Evolutionary conservation across 2,888 invertebrate genomes (phyloP), one percentile per base, ranked within the genome.

Genomic region (Torymus texanus): DNA sequence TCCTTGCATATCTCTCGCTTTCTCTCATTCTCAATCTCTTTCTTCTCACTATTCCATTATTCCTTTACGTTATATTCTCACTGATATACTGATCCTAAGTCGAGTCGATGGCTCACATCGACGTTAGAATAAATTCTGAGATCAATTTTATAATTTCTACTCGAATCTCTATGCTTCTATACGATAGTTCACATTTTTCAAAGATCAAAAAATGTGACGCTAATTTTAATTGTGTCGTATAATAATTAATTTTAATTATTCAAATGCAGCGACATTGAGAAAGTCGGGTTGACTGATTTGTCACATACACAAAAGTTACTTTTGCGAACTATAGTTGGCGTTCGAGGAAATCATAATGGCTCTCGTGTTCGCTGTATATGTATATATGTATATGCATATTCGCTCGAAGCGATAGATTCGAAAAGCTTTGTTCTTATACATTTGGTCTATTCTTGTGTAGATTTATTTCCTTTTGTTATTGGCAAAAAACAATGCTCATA

Each of bases 61-160:
- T 16, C 29, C n/a, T 13, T 21, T 29, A 16, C n/a, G 41, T 51
- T 11, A 21, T 11, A 21, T 51, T 18, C 21, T 21, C 50, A n/a
- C n/a, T 55, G 1, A 24, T 21, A 24, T 16, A 24, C 58, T 55
- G 67, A 53, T 24, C 13, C 61, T 55, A 63, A 12, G 18, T 61
- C n/a, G 13, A 62, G 55, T 62, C 62, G 65, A 65, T 65, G 55
- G 10, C n/a, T 58, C 21, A 21, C 50, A 21, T 74, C 63, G 56
- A 65, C 50, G n/a, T 68, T 71, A 16, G 58, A 73, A 67, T 67
- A 29, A 75, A 72, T 61, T 70, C 50, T 71, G 58, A 77, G 71
- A 77, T 72, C 65, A 67, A 63, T 65, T 13, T 29, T 58, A 41
- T 59, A 41, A 56, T 66, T 74, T 29, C 66, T 66, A 74, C 55